A percentile compares a stretch with the other conserved stretches of the same genome.
Evolutionary conservation across 2,113 vertebrate genomes (phyloP).

Genomic region (Tachuris rubrigastra): DNA sequence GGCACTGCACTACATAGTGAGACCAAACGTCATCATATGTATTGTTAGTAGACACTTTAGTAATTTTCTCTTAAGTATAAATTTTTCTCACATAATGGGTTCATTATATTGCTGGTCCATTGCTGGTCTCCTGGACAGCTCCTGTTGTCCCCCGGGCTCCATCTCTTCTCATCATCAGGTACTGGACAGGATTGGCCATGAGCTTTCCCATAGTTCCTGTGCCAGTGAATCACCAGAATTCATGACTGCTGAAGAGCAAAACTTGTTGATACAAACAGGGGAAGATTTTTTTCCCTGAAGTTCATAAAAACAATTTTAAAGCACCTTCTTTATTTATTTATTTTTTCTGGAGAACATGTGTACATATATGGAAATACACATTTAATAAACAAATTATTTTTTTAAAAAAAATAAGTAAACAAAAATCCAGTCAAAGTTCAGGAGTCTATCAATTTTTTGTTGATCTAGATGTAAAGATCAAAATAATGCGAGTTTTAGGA

Average conservation of each 20-base stretch:
- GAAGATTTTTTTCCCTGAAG: neutral
- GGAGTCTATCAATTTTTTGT: neutral
- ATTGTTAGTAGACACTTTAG: constrained; percentile 25
- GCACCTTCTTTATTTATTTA: neutral
- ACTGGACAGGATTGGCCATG: rapidly evolving
- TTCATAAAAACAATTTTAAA: neutral
- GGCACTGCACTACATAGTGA: neutral
- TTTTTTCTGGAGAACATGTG: neutral
- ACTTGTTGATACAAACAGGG: neutral
- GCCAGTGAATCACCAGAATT: neutral
- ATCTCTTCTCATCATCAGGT: neutral
- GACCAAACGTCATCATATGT: constrained; percentile 15
- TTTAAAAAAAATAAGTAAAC: neutral
- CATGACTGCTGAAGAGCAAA: neutral
- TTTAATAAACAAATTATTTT: neutral
- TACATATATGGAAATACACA: rapidly evolving
- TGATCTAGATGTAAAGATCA: neutral
- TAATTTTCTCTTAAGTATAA: neutral
- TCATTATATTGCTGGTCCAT: neutral
- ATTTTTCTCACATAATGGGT: neutral
- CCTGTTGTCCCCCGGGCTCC: neutral
- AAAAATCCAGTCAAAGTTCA: neutral
- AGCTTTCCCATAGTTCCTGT: neutral
- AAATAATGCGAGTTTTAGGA: neutral
- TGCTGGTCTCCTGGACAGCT: neutral